phyloP scores from a whole-genome alignment of 2,113 vertebrate species.

The Stigmatopora argus region DNA sequence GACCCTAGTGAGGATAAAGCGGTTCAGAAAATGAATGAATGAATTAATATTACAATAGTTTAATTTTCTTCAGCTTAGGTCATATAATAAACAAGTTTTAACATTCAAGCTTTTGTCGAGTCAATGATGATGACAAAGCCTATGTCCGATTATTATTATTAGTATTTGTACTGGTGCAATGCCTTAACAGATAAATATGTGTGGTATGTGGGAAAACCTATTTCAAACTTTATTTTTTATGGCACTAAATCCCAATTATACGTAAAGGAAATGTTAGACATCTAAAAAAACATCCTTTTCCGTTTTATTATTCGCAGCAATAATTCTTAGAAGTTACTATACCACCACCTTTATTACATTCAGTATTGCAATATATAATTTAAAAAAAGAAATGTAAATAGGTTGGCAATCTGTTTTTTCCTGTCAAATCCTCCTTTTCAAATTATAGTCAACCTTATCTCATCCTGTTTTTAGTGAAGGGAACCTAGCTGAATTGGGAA shows the following conservation, averaged over 20 bases:
- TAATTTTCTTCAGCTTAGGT: neutral
- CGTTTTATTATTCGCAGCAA: neutral
- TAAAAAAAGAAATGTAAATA: neutral
- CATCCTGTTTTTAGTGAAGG: conserved; percentile 55
- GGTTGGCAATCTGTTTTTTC: neutral
- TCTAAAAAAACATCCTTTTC: too few relatives aligned
- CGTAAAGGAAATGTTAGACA: too few relatives aligned
- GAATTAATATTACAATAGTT: neutral
- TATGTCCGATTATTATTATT: too few relatives aligned
- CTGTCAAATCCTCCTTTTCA: conserved; percentile 23
- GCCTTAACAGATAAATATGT: conserved; percentile 18
- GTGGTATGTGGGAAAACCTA: conserved; percentile 15
- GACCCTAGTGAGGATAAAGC: too few relatives aligned
- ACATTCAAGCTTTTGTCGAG: too few relatives aligned
- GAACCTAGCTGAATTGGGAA: conserved; percentile 31
- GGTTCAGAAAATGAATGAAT: neutral
- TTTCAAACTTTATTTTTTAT: conserved; percentile 15
- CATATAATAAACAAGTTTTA: neutral
- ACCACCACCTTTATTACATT: neutral
- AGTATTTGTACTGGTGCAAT: conserved; percentile 21
- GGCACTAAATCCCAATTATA: too few relatives aligned
- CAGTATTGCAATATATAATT: neutral
- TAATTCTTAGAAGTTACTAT: neutral
- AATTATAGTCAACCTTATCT: conserved; percentile 22
- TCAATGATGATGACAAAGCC: too few relatives aligned